Evolutionary conservation across 2,797 vertebrate species (phyloP), one percentile per base, ranked within the genome.

Genomic region (Scleropages formosus): DNA sequence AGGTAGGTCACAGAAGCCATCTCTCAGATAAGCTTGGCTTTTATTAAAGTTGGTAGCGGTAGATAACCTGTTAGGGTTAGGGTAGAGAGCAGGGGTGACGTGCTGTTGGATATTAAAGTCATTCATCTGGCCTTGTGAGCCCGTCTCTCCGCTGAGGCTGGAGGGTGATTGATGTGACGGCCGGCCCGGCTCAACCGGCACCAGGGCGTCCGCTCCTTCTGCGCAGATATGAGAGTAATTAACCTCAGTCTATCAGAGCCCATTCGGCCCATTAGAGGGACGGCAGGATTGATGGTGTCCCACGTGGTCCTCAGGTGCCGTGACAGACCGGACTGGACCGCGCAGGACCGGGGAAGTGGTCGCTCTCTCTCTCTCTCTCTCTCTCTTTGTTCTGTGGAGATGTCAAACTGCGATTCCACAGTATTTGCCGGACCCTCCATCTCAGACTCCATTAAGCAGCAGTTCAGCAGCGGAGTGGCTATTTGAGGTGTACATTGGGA

Each of bases 171-270:
- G 91, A 93, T 93, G 90, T 91, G 84, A 90, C 81, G 85, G 72
- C 85, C 83, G 81, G 83, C 80, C 83, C 77, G 31, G 85, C 87
- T 82, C 85, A 79, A 83, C 31, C 64, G 82, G 82, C 85, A 81
- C 89, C 89, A 89, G 80, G 90, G 88, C 84, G 75, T 86, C 86
- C 84, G 86, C 80, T 84, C 79, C 79, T 80, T 78, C 79, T 77
- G 16, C 76, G 22, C 79, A 83, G 87, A 90, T 89, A 90, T 91
- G 89, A 89, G 88, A 91, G 91, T 92, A 92, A 94, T 93, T 93
- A 94, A 93, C 91, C 92, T 92, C 90, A 86, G 91, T 88, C 90
- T 90, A 87, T 81, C 87, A 87, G 88, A 88, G 87, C 88, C 89
- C 89, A 83, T 84, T 85, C 88, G 91, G 89, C 89, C 89, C 90